Evolutionary conservation across 2,113 vertebrate species (phyloP), one percentile per base, ranked within the genome.

Genomic region (Eidolon helvum): DNA sequence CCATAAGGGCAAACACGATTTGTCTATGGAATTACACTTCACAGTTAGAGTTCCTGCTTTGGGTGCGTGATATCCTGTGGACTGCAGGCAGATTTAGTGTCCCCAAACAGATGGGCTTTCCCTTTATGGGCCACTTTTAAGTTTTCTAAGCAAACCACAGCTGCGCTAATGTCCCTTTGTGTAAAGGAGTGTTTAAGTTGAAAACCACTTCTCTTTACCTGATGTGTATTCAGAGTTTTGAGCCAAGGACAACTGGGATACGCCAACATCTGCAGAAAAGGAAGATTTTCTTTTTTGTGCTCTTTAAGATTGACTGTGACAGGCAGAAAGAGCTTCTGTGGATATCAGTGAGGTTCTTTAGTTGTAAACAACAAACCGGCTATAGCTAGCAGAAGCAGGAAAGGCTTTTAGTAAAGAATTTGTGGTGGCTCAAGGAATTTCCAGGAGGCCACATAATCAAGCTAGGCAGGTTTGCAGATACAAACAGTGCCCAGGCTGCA

Each of bases 101-200:
- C 94, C 97, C 97, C 86, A 96, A 93, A 97, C 97, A 98, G 97
- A 98, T 98, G 96, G 95, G 95, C 93, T 96, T 95, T 97, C 94
- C 97, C 89, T 98, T 98, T 97, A 98, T 96, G 94, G 95, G 74
- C 97, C 78, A 85, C 89, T 97, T 89, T 89, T 95, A 91, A 91
- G 86, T 96, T 97, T 96, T 68, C 96, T 72, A 96, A 87, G 95
- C 95, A 96, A 97, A 97, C 86, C 0, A 2, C 95, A 98, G 94
- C 97, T 98, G 95, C 7, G 48, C 87, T 96, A 96, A 96, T 93
- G 82, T 97, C 86, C 94, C 89, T 98, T 96, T 97, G 95, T 97
- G 94, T 74, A 97, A 92, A 96, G 95, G 90, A 94, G 38, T 96
- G 83, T 94, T 95, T 96, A 95, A 91, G 88, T 96, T 80, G 55